Evolutionary conservation across 2,113 vertebrate genomes (phyloP).

Genomic region (Prolemur simus): DNA sequence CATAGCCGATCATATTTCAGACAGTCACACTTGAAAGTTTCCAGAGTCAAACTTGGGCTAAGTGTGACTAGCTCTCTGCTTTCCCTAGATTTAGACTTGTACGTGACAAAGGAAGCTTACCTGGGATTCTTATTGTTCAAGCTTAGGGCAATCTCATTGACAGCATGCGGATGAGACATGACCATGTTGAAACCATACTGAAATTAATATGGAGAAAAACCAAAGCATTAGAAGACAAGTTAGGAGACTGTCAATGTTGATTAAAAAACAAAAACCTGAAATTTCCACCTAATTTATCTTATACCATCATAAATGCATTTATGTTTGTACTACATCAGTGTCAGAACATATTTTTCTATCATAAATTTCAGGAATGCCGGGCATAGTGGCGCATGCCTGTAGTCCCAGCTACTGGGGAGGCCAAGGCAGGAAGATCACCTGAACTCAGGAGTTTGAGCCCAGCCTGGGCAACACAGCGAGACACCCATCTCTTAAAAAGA

Average conservation of each 20-base stretch:
- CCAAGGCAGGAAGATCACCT: not conserved
- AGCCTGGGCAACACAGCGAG: not conserved
- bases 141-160: conserved; percentile 97
- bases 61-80: not conserved
- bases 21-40: not conserved
- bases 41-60: not conserved
- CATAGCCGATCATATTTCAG: not conserved
- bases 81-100: not conserved
- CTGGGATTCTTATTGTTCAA: conserved; percentile 98
- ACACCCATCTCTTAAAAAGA: not conserved
- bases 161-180: conserved; percentile 97
- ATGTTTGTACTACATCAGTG: not conserved
- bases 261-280: not conserved
- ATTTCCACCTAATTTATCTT: not conserved
- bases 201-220: not conserved
- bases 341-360: not conserved
- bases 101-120: conserved; percentile 79
- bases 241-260: not conserved
- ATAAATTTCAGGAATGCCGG: not conserved
- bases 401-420: too few relatives aligned
- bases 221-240: not conserved
- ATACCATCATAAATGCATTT: not conserved
- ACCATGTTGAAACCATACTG: conserved; percentile 99
- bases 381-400: not conserved
- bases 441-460: not conserved